These are phyloP conservation scores for Aspidiotus rigidus DNA, from an alignment of 2,888 invertebrate genomes.

Conservation along the genomic window DNA sequence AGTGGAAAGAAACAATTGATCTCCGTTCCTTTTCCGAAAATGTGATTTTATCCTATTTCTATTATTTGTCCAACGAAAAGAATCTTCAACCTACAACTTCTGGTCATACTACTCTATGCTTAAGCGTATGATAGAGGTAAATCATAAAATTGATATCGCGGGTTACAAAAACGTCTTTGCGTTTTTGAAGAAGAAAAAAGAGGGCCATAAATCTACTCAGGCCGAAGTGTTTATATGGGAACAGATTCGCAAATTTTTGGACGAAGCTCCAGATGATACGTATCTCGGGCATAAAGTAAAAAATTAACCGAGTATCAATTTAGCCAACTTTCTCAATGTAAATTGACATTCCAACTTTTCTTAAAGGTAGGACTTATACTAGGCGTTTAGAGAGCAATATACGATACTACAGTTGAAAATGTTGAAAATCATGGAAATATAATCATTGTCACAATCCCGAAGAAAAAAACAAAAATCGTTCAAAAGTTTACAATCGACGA, in stretches of 20 bases:
- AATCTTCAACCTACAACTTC: neutral
- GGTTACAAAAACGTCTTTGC: neutral
- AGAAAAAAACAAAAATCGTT: too few relatives aligned
- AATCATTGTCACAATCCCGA: too few relatives aligned
- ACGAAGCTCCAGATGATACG: neutral
- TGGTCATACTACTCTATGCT: neutral
- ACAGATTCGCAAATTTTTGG: neutral
- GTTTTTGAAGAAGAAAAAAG: neutral
- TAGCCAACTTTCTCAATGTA: too few relatives aligned
- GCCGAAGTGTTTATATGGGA: neutral
- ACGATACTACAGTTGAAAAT: too few relatives aligned
- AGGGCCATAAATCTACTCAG: neutral
- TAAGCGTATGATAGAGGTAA: neutral
- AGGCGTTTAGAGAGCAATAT: too few relatives aligned
- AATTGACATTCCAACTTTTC: too few relatives aligned
- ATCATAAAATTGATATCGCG: neutral
- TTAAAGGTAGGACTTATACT: too few relatives aligned
- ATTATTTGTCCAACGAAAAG: neutral
- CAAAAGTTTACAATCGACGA: too few relatives aligned
- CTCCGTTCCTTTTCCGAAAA: neutral
- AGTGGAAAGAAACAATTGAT: neutral
- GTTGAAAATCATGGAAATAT: too few relatives aligned
- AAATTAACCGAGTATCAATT: too few relatives aligned
- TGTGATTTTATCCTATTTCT: neutral
- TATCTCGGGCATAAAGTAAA: too few relatives aligned